Evolutionary conservation across 2,113 vertebrate genomes (phyloP), one percentile per base, ranked within the genome.

Genomic region (Petaurus breviceps): DNA sequence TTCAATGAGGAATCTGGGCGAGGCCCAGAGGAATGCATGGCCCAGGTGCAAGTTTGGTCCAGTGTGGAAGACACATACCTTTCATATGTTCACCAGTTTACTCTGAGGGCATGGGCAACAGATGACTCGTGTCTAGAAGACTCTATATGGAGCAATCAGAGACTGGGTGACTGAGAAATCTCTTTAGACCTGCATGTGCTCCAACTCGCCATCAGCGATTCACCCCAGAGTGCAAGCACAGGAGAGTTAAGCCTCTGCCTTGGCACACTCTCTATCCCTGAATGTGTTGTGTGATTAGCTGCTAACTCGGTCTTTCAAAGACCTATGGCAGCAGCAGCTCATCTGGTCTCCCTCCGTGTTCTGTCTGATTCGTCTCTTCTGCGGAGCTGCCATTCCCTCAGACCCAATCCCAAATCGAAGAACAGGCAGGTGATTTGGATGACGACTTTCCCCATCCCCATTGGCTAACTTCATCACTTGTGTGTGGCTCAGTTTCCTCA

Each of bases 81-180:
- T 90, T n/a, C 92, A 51, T 90, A 90, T 3, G 91, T 61, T 91
- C 8, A 77, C 47, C 3, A 14, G 91, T 2, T 19, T 93, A 49
- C 89, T 95, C 51, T 94, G 51, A 97, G 92, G 77, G 93, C 77
- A 2, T 94, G 94, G 96, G 51, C 51, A 19, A 22, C 19, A n/a
- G 68, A 77, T 96, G 96, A 96, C 52, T 96, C 43, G 10, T 94
- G 43, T 91, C 95, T 97, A 51, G 90, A 97, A 96, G 93, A 92
- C 47, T 95, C n/a, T 92, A 14, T 6, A 51, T 93, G 95, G 51
- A 1, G 47, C 90, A 95, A 96, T 89, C 9, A 77, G n/a, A 92
- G 90, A 61, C 7, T 93, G 61, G 92, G 26, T 47, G 89, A 49
- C 31, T 91, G 53, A 37, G 77, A 95, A 97, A 92, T 8, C 90